phyloP scores from a whole-genome alignment of 2,113 vertebrate species.

The Tragelaphus buxtoni region DNA sequence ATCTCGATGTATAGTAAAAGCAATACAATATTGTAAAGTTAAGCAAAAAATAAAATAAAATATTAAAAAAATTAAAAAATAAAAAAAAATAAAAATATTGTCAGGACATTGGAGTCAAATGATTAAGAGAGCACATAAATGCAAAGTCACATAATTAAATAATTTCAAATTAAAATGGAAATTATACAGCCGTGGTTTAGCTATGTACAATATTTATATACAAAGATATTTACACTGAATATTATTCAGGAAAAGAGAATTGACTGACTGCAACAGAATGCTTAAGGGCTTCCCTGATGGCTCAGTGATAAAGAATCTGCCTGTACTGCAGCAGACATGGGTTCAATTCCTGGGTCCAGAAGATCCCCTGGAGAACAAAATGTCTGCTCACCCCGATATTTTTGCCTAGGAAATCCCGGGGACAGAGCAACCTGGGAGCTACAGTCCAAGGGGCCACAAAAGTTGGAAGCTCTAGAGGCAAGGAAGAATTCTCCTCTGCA shows the following conservation, averaged over 20 bases:
- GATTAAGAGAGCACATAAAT: background rate
- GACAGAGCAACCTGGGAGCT: background rate
- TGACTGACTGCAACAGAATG: background rate
- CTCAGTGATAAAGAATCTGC: background rate
- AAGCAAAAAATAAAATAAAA: too few species aligned
- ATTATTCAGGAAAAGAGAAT: background rate
- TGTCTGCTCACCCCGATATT: accelerated
- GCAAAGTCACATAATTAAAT: background rate
- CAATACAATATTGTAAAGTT: too few species aligned
- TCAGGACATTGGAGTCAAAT: background rate
- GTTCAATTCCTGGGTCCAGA: background rate
- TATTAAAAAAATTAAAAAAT: too few species aligned
- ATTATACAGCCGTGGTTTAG: background rate
- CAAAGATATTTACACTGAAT: background rate
- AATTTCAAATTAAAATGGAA: background rate
- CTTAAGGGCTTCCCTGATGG: background rate
- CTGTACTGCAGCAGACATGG: background rate
- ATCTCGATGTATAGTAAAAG: too few species aligned
- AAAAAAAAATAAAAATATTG: background rate
- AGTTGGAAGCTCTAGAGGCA: background rate
- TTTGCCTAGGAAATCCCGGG: background rate
- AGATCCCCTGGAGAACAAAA: background rate
- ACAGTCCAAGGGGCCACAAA: background rate
- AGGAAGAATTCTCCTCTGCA: background rate
- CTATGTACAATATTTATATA: background rate